Evolutionary conservation across 2,797 vertebrate genomes (phyloP).

Genomic region (Peromyscus nudipes): DNA sequence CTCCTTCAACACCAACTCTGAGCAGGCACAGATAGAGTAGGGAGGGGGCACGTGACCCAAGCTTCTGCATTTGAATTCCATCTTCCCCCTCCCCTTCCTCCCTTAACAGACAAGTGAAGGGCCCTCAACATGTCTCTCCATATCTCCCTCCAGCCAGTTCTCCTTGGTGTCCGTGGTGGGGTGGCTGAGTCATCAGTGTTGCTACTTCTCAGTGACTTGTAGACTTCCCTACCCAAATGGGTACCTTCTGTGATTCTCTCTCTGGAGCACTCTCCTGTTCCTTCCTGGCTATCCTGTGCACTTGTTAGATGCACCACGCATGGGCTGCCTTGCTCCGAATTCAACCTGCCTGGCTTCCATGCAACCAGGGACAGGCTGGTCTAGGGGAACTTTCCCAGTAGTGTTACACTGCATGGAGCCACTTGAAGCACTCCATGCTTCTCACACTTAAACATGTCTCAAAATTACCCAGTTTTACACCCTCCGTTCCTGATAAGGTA

Average conservation of each 20-base stretch:
- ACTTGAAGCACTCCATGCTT: neutral
- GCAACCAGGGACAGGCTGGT: neutral
- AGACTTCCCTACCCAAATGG: neutral
- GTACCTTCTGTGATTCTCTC: no score
- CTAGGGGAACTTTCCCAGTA: neutral
- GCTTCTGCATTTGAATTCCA: neutral
- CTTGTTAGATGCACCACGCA: neutral
- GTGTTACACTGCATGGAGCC: neutral
- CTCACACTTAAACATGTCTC: neutral
- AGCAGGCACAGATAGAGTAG: neutral
- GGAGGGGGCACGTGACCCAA: neutral
- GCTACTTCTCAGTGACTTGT: neutral
- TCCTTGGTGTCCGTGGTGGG: neutral
- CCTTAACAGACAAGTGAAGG: no score
- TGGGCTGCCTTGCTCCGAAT: neutral
- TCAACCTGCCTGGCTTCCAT: neutral
- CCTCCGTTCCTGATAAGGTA: neutral
- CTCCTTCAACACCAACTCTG: neutral
- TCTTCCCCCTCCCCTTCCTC: neutral
- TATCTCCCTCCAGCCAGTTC: neutral
- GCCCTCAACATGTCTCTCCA: neutral
- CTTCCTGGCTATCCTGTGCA: no score
- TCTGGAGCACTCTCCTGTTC: neutral
- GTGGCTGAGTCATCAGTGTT: neutral
- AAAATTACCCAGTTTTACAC: neutral